Evolutionary conservation across 2,888 invertebrate genomes (phyloP), one percentile per base, ranked within the genome.

Genomic region (Xestobium rufovillosum): DNA sequence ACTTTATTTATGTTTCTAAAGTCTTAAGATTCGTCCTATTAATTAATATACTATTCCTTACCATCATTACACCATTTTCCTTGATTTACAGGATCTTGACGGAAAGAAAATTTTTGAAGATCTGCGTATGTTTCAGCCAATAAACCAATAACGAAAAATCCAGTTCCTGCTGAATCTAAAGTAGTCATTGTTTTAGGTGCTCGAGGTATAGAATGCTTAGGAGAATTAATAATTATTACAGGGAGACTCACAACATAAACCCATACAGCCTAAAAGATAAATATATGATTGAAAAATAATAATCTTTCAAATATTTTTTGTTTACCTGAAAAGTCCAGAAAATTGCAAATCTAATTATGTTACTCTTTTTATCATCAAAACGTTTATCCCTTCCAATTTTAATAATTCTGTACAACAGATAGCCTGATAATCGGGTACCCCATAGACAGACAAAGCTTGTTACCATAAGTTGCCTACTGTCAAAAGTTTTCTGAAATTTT

Each of bases 1-100:
- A n/a, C n/a, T n/a, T n/a, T n/a, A n/a, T n/a, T n/a, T n/a, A n/a
- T n/a, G n/a, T n/a, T n/a, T n/a, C n/a, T n/a, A n/a, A n/a, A n/a
- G n/a, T n/a, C n/a, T n/a, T n/a, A n/a, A n/a, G n/a, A n/a, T n/a
- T n/a, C n/a, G n/a, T n/a, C n/a, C n/a, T n/a, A n/a, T n/a, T n/a
- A n/a, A n/a, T n/a, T n/a, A n/a, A n/a, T n/a, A n/a, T n/a, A n/a
- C n/a, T n/a, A n/a, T n/a, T n/a, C n/a, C 64, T 66, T 63, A 83
- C 83, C 91, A 55, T 86, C 87, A 59, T 90, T 88, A 63, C 92
- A 92, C 83, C 90, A 92, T 64, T 84, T 86, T 16, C 91, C 91
- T 62, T 86, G 83, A 61, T 94, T 94, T 0, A 73, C 73, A 1
- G 89, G 85, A 63, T 92, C 88, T 57, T 87, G 85, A 44, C 88